Evolutionary conservation across 2,888 invertebrate species (phyloP).

Genomic region (Drosophila stalkeri): DNA sequence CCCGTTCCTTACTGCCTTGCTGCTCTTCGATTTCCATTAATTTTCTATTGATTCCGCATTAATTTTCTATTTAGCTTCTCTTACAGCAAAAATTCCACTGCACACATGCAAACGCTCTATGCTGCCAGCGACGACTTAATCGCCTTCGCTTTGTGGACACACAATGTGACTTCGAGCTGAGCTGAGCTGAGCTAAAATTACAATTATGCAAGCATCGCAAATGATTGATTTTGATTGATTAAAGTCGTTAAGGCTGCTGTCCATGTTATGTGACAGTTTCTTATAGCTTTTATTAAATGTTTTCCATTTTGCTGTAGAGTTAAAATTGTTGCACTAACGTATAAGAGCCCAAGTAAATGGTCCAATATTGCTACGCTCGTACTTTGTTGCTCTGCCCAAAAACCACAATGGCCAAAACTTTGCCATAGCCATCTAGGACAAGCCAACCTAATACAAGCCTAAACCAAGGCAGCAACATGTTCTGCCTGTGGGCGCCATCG

Average conservation of each 20-base stretch:
- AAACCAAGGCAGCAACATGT: constrained; percentile 33
- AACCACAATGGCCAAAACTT: constrained; percentile 17
- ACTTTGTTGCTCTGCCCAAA: not conserved
- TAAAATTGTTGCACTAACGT: not conserved
- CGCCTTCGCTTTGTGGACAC: constrained; percentile 14
- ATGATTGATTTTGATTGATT: constrained; percentile 14
- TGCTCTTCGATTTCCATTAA: constrained; percentile 58
- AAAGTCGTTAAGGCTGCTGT: not conserved
- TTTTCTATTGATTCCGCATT: constrained; percentile 71
- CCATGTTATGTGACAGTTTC: not conserved
- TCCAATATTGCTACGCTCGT: constrained; percentile 1
- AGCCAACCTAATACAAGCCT: not conserved
- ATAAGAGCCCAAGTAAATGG: constrained; percentile 2
- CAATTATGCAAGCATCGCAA: not conserved
- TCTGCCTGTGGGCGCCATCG: constrained; percentile 40
- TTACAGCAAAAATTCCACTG: constrained; percentile 18
- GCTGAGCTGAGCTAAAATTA: constrained; percentile 2
- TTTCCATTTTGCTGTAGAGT: not conserved
- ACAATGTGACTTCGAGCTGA: not conserved
- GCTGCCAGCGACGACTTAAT: constrained; percentile 5
- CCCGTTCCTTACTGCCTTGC: not conserved
- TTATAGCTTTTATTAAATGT: not conserved
- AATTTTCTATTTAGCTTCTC: constrained; percentile 41
- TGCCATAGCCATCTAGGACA: not conserved
- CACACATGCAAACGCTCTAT: constrained; percentile 22